These are phyloP conservation scores for Karalla daura DNA, from an alignment of 2,797 vertebrate species.

Conservation along the genomic window DNA sequence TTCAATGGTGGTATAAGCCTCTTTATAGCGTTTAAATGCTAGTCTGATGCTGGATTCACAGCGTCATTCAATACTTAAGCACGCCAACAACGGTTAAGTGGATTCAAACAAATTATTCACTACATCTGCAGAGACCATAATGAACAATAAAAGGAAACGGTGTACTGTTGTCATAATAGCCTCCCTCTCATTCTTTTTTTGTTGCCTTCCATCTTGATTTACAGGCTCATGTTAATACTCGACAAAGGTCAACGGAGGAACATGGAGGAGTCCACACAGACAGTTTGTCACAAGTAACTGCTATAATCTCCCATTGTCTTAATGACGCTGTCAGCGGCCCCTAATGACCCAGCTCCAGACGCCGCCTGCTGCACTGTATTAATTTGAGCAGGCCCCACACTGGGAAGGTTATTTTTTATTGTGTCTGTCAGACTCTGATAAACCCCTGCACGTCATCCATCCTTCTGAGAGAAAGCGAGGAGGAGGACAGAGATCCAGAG, in stretches of 20 bases:
- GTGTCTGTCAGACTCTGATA: slow-evolving; percentile 86
- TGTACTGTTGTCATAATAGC: slow-evolving; percentile 33
- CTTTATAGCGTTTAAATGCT: slow-evolving; percentile 54
- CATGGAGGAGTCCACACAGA: slow-evolving; percentile 54
- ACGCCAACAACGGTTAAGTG: slow-evolving; percentile 36
- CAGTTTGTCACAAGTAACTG: slow-evolving; percentile 79
- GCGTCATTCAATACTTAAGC: slow-evolving; percentile 32
- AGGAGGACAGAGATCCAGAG: slow-evolving; percentile 47
- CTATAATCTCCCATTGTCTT: slow-evolving; percentile 83
- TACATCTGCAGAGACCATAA: slow-evolving; percentile 28
- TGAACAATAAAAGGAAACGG: slow-evolving; percentile 31
- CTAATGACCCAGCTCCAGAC: slow-evolving; percentile 82
- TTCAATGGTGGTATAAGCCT: slow-evolving; percentile 32
- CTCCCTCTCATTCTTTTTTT: neutral
- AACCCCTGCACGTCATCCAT: slow-evolving; percentile 79
- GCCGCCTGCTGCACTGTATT: slow-evolving; percentile 83
- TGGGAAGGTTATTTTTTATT: slow-evolving; percentile 87
- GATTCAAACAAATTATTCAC: slow-evolving; percentile 35
- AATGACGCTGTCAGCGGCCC: slow-evolving; percentile 83
- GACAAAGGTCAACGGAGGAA: slow-evolving; percentile 78
- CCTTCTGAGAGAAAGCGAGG: slow-evolving; percentile 60
- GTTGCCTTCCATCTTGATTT: slow-evolving; percentile 42
- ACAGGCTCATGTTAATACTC: slow-evolving; percentile 44
- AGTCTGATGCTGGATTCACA: slow-evolving; percentile 37
- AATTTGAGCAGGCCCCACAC: slow-evolving; percentile 77